These are phyloP conservation scores for Botia kubotai DNA, from an alignment of 2,797 vertebrate species.

Conservation along the genomic window DNA sequence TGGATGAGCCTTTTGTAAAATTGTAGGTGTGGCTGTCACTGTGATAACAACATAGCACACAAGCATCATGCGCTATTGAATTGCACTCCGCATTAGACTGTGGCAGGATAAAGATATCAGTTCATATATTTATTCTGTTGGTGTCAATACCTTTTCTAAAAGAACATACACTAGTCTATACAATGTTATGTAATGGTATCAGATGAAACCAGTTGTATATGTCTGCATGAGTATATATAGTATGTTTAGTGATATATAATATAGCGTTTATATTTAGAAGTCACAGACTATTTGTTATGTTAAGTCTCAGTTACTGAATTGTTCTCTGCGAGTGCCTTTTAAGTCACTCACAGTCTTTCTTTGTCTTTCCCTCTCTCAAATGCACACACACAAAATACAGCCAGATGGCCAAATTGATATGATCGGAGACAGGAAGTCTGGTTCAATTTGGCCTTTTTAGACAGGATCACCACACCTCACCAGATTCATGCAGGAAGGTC, in stretches of 20 bases:
- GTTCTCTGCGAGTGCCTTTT: neutral
- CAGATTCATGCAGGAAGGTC: conserved; percentile 53
- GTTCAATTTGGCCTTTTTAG: conserved; percentile 57
- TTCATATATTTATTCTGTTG: conserved; percentile 22
- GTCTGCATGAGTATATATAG: neutral
- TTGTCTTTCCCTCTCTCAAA: neutral
- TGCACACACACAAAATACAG: neutral
- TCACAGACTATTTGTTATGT: conserved; percentile 27
- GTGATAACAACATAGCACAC: neutral
- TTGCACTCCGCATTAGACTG: neutral
- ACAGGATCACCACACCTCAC: conserved; percentile 45
- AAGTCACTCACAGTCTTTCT: neutral
- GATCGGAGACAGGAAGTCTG: conserved; percentile 52
- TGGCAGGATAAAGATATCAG: conserved; percentile 13
- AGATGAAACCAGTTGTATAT: conserved; percentile 21
- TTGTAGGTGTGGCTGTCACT: neutral
- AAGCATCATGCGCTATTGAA: neutral
- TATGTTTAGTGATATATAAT: conserved; percentile 32
- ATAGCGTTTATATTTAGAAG: conserved; percentile 33
- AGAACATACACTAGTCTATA: conserved; percentile 11
- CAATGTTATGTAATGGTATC: neutral
- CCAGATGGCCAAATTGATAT: conserved; percentile 46
- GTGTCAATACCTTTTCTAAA: conserved; percentile 6
- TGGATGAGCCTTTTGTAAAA: neutral
- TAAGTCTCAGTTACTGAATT: conserved; percentile 1